These are phyloP conservation scores for Sialia sialis DNA, from an alignment of 2,113 vertebrate genomes.

Conservation along the genomic window DNA sequence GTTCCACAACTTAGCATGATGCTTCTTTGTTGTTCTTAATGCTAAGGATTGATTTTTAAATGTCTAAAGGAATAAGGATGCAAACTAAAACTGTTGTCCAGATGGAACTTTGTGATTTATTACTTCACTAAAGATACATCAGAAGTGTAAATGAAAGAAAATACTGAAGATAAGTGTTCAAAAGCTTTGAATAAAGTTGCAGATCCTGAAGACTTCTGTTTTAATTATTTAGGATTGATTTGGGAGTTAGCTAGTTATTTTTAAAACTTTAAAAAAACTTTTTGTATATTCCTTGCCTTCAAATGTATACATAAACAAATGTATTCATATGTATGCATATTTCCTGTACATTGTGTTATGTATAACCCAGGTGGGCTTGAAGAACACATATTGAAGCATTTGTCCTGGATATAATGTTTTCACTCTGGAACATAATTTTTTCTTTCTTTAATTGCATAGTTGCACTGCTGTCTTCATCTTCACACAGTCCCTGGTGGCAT, in stretches of 20 bases:
- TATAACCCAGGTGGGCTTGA: neutral
- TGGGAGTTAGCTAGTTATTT: neutral
- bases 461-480: neutral
- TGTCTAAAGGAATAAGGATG: conserved; percentile 47
- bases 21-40: conserved; percentile 9
- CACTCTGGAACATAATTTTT: neutral
- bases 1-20: neutral
- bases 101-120: conserved; percentile 65
- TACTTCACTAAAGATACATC: neutral
- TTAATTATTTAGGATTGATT: neutral
- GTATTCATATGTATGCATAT: no score
- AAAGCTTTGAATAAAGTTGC: conserved; percentile 1
- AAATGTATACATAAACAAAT: neutral
- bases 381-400: neutral
- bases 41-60: conserved; percentile 54
- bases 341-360: rapidly evolving
- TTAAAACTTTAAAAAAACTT: no score
- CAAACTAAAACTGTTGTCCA: conserved; percentile 57
- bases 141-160: conserved; percentile 24
- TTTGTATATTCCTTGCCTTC: neutral
- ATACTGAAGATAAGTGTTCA: conserved; percentile 1
- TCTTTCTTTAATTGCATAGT: neutral
- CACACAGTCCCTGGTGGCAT: neutral
- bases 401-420: neutral
- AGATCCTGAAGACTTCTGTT: neutral